Evolutionary conservation across 2,888 invertebrate species (phyloP).

Genomic region (Platycnemis pennipes): DNA sequence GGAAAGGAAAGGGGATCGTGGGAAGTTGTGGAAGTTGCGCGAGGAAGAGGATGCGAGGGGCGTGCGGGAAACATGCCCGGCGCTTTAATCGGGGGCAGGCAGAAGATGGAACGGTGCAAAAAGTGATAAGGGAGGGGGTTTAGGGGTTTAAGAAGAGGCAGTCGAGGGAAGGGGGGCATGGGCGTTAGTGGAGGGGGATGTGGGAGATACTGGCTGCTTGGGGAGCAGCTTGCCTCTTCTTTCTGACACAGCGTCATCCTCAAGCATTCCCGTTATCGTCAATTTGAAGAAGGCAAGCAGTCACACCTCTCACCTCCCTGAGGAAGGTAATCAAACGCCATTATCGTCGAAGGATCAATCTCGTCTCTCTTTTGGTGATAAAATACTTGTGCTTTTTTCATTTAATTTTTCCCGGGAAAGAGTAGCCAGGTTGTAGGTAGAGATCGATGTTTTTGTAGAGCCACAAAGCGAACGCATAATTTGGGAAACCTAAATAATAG

Average conservation of each 20-base stretch:
- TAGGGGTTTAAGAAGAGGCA: too few species aligned
- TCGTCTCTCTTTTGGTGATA: background rate
- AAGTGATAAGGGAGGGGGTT: constrained; percentile 15
- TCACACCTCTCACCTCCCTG: background rate
- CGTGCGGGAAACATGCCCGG: background rate
- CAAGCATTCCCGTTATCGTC: background rate
- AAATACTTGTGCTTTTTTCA: background rate
- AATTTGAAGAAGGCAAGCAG: background rate
- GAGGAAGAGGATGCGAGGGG: background rate
- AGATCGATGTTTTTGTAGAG: too few species aligned
- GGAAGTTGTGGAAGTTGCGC: constrained; percentile 3
- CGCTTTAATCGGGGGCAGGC: background rate
- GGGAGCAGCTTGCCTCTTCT: background rate
- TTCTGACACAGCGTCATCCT: background rate
- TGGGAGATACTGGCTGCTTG: background rate
- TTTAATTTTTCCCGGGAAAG: too few species aligned
- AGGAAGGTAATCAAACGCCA: background rate
- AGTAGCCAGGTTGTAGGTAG: too few species aligned
- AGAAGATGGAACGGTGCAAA: constrained; percentile 12
- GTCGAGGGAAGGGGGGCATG: too few species aligned
- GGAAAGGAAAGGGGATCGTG: background rate
- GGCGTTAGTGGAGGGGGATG: background rate
- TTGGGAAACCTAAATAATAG: too few species aligned
- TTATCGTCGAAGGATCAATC: background rate
- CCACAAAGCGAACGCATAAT: too few species aligned